phyloP scores from a whole-genome alignment of 2,797 vertebrate genomes.

The Hylomyscus alleni region DNA sequence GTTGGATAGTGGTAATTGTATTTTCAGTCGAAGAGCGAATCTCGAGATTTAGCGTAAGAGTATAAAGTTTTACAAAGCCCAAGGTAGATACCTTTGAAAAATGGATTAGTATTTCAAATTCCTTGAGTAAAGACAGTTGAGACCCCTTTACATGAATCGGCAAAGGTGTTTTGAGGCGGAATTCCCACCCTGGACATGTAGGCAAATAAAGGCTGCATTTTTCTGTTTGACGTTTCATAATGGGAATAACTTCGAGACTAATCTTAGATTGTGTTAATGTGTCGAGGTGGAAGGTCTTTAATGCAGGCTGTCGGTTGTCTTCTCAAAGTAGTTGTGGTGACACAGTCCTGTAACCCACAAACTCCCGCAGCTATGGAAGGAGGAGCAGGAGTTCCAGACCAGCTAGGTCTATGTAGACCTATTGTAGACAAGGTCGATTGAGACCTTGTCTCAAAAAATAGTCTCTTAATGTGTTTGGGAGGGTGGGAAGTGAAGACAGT shows the following conservation, averaged over 20 bases:
- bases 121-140: not conserved
- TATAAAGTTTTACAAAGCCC: not conserved
- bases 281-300: not conserved
- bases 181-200: not conserved
- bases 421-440: too few species aligned
- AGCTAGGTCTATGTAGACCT: not conserved
- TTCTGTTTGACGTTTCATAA: not conserved
- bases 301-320: not conserved
- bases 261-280: slow-evolving; percentile 32
- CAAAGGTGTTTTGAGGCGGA: slow-evolving; percentile 19
- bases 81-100: not conserved
- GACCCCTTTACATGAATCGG: slow-evolving; percentile 12
- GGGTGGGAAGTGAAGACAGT: not conserved
- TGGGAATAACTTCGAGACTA: slow-evolving; percentile 55
- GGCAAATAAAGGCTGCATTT: not conserved
- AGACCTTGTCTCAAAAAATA: not conserved
- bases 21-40: not conserved
- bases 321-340: not conserved
- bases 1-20: not conserved
- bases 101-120: slow-evolving; percentile 34
- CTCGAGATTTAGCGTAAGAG: not conserved
- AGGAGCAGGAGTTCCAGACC: not conserved
- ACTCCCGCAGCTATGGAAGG: not conserved
- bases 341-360: too few species aligned
- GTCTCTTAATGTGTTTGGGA: not conserved